Evolutionary conservation across 2,113 vertebrate genomes (phyloP), one percentile per base, ranked within the genome.

Genomic region (Leucoraja erinaceus): DNA sequence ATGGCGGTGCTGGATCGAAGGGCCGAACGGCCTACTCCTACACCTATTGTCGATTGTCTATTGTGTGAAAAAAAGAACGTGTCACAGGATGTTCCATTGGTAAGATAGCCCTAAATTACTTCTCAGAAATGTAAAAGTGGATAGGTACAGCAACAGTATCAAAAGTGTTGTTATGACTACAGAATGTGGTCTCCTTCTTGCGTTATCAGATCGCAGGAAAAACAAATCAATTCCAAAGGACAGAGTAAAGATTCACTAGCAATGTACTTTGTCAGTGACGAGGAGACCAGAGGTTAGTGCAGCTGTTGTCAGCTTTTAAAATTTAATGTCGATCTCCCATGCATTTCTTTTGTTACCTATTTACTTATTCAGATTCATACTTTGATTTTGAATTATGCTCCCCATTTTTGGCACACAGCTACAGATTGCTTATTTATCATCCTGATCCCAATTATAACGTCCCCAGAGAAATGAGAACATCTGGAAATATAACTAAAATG

Each of bases 71-170:
- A 72, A 70, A 9, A 28, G 33, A 91, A 72, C 33, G 33, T 72
- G 68, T 54, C 68, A 91, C 18, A 14, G 4, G 22, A 72, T 38
- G 3, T 54, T 91, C 66, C 20, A 72, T 91, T 91, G 12, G 68
- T 20, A 91, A 72, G 22, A 91, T 91, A 91, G 90, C 22, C 5
- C 88, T 91, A 54, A 91, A 54, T 38, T 91, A 20, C 33, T 91
- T 12, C 38, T 72, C 90, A 72, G 16, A 91, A 91, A 72, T 54
- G 72, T 72, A 12, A 91, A 91, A 72, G 4, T 5, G 90, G 90
- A 6, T 38, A 28, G 6, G 68, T 63, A 91, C 66, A 54, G 66
- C 54, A 31, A 47, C 0, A 72, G 66, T 54, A 74, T 91, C 90
- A 54, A 47, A 22, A 72, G 22, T 91, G 68, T 25, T 72, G 68